Conservation (phyloP, 2,888 invertebrate genomes). For the Athalia circularis region DNA sequence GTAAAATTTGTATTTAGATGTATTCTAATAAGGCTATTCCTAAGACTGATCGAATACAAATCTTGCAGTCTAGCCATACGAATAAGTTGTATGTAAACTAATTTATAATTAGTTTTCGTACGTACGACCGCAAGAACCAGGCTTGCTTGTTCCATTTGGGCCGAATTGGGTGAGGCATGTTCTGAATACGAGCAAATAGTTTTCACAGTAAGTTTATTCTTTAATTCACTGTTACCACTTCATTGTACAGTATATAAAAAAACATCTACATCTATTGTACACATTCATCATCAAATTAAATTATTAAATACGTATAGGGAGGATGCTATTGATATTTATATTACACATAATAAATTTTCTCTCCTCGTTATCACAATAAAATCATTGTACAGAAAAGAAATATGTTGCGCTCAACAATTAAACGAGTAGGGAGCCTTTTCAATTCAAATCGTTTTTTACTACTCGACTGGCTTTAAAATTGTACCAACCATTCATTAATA, state of each 20-base stretch:
- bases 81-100: too few relatives aligned
- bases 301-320: conserved; percentile 59
- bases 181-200: not conserved
- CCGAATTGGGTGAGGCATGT: too few relatives aligned
- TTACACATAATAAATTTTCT: conserved; percentile 54
- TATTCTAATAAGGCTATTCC: too few relatives aligned
- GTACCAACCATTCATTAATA: conserved; percentile 49
- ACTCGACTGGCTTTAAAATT: conserved; percentile 51
- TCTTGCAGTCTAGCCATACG: too few relatives aligned
- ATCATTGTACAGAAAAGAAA: conserved; percentile 53
- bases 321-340: conserved; percentile 57
- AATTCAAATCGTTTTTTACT: conserved; percentile 47
- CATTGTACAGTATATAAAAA: conserved; percentile 54
- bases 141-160: too few relatives aligned
- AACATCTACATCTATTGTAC: conserved; percentile 59
- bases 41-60: too few relatives aligned
- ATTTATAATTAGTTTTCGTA: too few relatives aligned
- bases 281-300: conserved; percentile 61
- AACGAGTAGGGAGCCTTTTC: conserved; percentile 41
- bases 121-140: too few relatives aligned
- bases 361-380: conserved; percentile 65
- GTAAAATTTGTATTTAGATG: too few relatives aligned
- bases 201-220: not conserved
- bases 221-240: conserved; percentile 33
- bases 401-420: conserved; percentile 4